Conservation (phyloP, 2,888 invertebrate genomes). For the Sipha maydis region DNA sequence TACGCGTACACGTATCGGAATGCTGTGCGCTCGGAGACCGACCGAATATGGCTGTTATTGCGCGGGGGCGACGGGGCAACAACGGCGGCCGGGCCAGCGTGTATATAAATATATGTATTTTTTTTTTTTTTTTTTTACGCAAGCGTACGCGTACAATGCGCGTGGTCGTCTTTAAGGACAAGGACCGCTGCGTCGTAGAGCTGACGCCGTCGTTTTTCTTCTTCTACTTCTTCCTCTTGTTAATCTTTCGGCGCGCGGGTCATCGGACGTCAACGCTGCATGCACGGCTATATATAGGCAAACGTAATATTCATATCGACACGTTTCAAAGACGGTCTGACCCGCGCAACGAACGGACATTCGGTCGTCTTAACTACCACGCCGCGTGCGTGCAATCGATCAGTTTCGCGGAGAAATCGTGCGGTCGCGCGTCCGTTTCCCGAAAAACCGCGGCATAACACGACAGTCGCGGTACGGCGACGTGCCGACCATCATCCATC, state of each 20-base stretch:
- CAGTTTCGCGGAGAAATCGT: neutral
- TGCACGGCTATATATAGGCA: neutral
- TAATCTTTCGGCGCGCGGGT: neutral
- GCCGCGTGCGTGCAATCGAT: neutral
- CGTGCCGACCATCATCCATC: no score
- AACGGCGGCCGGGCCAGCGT: neutral
- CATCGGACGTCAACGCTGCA: neutral
- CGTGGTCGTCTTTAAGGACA: neutral
- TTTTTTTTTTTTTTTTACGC: neutral
- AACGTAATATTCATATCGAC: neutral
- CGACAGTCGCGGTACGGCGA: no score
- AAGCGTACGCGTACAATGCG: neutral
- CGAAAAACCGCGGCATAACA: neutral
- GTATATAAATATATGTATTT: no score
- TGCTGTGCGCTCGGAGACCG: neutral
- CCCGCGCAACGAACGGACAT: no score
- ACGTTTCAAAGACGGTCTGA: neutral
- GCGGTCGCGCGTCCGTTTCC: neutral
- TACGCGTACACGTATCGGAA: neutral
- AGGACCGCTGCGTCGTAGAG: neutral
- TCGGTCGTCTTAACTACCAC: no score
- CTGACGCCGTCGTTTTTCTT: neutral
- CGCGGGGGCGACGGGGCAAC: neutral
- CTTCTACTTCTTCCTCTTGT: neutral
- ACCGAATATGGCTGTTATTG: slow-evolving; percentile 2